Conservation (phyloP, 1,140 invertebrate species). For the Drosophila orosa region DNA sequence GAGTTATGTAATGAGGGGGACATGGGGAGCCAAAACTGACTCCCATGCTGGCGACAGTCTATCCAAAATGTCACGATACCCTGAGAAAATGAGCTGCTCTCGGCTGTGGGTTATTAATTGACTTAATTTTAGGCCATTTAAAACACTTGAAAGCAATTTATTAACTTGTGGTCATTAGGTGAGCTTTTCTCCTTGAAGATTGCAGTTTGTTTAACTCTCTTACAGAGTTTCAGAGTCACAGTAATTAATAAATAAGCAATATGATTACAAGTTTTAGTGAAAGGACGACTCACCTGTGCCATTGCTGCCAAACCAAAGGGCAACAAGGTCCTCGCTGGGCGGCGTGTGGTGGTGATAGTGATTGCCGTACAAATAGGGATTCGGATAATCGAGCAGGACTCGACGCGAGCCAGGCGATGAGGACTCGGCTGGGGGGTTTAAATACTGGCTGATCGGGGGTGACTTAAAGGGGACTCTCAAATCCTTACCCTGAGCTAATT, state of each 20-base stretch:
- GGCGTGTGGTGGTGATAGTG: conserved; percentile 84
- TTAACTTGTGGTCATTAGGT: conserved; percentile 1
- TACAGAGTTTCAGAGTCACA: background rate
- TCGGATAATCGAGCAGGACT: conserved; percentile 83
- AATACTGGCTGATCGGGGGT: conserved; percentile 13
- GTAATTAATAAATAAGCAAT: background rate
- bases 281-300: conserved; percentile 84
- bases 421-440: conserved; percentile 26
- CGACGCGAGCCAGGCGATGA: conserved; percentile 75
- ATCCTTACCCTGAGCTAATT: conserved; percentile 74
- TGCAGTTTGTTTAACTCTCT: background rate
- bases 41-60: conserved; percentile 12
- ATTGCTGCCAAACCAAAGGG: conserved; percentile 86
- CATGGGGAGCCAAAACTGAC: conserved; percentile 13
- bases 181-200: background rate
- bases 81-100: conserved; percentile 38
- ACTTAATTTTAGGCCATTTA: conserved; percentile 19
- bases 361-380: conserved; percentile 84
- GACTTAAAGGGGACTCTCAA: background rate
- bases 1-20: conserved; percentile 65
- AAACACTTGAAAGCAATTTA: conserved; percentile 6
- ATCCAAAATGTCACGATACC: conserved; percentile 41
- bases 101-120: conserved; percentile 35
- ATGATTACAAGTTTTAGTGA: too few species aligned
- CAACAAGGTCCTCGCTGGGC: conserved; percentile 85